phyloP scores from a whole-genome alignment of 2,888 invertebrate species.

The Dolomedes plantarius region DNA sequence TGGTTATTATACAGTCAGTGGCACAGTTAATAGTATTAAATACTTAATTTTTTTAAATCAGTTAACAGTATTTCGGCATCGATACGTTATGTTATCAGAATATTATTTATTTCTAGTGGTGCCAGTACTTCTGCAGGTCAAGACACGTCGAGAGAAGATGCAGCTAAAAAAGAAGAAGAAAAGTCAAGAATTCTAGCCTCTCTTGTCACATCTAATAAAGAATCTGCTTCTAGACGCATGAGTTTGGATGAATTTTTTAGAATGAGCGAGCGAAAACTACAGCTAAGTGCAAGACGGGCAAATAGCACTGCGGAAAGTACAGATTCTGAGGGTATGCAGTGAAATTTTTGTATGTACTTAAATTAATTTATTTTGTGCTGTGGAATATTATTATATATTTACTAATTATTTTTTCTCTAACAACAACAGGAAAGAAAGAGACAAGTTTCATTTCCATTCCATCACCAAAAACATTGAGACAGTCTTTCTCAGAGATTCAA shows the following conservation, averaged over 20 bases:
- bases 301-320: conserved; percentile 35
- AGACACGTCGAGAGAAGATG: conserved; percentile 81
- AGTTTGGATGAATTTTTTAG: conserved; percentile 86
- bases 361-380: not conserved
- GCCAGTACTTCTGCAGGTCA: conserved; percentile 1
- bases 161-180: conserved; percentile 64
- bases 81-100: too few relatives aligned
- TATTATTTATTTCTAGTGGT: conserved; percentile 22
- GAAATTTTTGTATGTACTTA: too few relatives aligned
- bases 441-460: conserved; percentile 61
- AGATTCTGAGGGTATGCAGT: conserved; percentile 30
- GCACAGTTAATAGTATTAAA: too few relatives aligned
- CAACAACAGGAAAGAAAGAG: conserved; percentile 41
- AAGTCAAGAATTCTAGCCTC: conserved; percentile 70
- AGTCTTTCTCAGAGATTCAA: conserved; percentile 64
- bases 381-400: not conserved
- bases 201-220: conserved; percentile 57
- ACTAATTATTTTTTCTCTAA: not conserved
- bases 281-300: conserved; percentile 39
- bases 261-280: conserved; percentile 82
- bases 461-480: conserved; percentile 51
- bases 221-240: conserved; percentile 78
- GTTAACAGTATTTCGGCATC: too few relatives aligned
- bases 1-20: too few relatives aligned
- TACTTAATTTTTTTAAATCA: too few relatives aligned